Conservation (phyloP, 2,797 vertebrate species). For the Rhadinocentrus ornatus region DNA sequence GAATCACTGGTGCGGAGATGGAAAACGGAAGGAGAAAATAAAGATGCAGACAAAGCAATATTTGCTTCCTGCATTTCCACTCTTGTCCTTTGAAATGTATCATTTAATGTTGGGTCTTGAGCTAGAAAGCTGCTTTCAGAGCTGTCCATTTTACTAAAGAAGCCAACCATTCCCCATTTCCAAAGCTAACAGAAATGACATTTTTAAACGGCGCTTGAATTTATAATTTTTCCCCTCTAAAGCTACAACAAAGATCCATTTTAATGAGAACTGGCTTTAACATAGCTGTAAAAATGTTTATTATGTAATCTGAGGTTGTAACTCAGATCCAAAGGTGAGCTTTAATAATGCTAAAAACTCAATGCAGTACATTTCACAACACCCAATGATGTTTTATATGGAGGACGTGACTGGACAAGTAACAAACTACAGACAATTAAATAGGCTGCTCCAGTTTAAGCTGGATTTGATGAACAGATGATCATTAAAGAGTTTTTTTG, state of each 20-base stretch:
- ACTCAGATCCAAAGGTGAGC: background rate
- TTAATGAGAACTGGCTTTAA: background rate
- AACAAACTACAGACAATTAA: too few relatives aligned
- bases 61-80: conserved; percentile 54
- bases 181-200: conserved; percentile 20
- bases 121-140: conserved; percentile 34
- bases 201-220: background rate
- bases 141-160: conserved; percentile 20
- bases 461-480: too few relatives aligned
- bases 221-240: too few relatives aligned
- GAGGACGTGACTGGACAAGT: too few relatives aligned
- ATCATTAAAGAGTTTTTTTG: too few relatives aligned
- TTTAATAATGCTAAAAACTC: background rate
- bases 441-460: too few relatives aligned
- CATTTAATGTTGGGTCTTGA: conserved; percentile 28
- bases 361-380: too few relatives aligned
- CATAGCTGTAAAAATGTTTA: background rate
- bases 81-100: conserved; percentile 42
- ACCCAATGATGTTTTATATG: too few relatives aligned
- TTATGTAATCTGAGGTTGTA: background rate
- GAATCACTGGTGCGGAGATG: conserved; percentile 47
- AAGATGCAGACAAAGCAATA: conserved; percentile 62
- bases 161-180: conserved; percentile 29
- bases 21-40: conserved; percentile 53
- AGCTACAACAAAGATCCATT: too few relatives aligned